Base-by-base conservation (phyloP, 2,888 invertebrate genomes). In the Lasioglossum vierecki region DNA sequence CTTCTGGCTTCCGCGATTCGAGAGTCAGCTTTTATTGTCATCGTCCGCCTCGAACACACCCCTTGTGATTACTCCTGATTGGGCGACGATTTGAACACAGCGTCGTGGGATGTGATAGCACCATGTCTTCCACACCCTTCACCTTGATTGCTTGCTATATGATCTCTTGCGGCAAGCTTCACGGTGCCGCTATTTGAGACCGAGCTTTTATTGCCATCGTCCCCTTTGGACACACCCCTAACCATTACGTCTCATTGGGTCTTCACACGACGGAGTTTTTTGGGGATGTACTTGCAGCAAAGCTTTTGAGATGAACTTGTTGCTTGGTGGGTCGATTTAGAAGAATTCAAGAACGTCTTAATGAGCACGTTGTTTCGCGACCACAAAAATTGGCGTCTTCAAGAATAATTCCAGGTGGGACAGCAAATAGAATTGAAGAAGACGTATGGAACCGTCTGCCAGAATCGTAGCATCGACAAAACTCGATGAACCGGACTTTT, bases 391-490 rank as follows among this genome's bases (percentile, higher is more conserved):
- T 8, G 2, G 0, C 22, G 49, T 53, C 49, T 8, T 22, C 22
- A 53, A 53, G 8, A 8, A 53, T 18, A 49, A 49, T 49, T 49
- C 49, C 6, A 26, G 60, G 26, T 26, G 26, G n/a, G 26, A 26
- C 26, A 26, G 11, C 13, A 4, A 26, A 13, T 60, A 60, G 0
- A 26, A 13, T 26, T 0, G 26, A 26, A 26, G 22, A 26, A 13
- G 26, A 26, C 13, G 2, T 26, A 4, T 46, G 15, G 46, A 46
- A 46, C 11, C n/a, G 57, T 60, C 13, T 1, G 70, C n/a, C n/a
- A n/a, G 39, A 39, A 44, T 22, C 13, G 44, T n/a, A 63, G 72
- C 66, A 84, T 85, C 90, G 87, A 86, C 80, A 82, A 74, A 82
- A 18, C 57, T 72, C 70, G 26, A 75, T 79, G 79, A 79, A 57